These are phyloP conservation scores for Littorina saxatilis DNA, from an alignment of 1,140 invertebrate species.

Conservation along the genomic window DNA sequence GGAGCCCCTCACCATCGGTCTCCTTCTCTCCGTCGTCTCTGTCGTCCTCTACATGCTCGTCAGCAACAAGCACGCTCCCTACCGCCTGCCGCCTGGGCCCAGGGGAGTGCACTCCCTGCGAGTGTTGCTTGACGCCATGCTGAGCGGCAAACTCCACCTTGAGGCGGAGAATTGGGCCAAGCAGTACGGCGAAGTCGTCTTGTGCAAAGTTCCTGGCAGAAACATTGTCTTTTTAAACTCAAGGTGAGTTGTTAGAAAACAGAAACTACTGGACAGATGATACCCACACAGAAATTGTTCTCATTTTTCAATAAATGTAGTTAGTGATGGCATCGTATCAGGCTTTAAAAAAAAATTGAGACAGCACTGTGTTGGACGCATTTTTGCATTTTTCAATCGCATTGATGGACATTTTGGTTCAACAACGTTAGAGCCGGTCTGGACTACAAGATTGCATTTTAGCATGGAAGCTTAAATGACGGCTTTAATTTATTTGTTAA, in stretches of 20 bases:
- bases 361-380: no score
- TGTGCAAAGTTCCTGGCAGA: not conserved
- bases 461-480: no score
- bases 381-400: no score
- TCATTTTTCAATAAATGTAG: not conserved
- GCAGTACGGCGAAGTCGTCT: slow-evolving; percentile 8
- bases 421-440: no score
- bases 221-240: slow-evolving; percentile 1
- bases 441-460: no score
- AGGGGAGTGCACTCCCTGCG: not conserved
- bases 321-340: not conserved
- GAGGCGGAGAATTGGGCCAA: not conserved
- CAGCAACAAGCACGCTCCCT: not conserved
- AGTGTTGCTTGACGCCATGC: not conserved
- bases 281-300: not conserved
- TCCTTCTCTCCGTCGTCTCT: not conserved
- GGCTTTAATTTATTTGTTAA: no score
- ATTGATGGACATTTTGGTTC: no score
- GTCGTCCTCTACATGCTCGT: not conserved
- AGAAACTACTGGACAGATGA: not conserved
- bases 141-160: slow-evolving; percentile 1
- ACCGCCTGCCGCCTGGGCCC: not conserved
- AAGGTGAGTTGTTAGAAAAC: not conserved
- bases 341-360: not conserved
- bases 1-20: not conserved